Base-by-base conservation (phyloP, 2,797 vertebrate species). In the Eulemur albifrons region DNA sequence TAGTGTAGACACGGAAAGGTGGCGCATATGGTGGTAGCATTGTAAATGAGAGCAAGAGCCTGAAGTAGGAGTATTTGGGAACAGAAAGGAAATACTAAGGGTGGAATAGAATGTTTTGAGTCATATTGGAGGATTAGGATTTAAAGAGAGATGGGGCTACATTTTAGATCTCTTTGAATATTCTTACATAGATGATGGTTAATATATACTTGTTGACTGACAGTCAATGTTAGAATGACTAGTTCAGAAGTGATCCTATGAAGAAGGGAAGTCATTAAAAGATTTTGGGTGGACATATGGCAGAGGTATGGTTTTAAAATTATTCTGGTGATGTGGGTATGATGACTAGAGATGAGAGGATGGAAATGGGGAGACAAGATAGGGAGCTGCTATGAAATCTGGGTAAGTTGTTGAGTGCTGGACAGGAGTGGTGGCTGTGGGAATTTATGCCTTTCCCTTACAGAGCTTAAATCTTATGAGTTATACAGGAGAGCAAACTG, bases 101-200 rank as follows among this genome's bases (percentile, higher is more conserved):
- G 45, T 77, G 13, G 23, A 70, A n/a, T 48, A 73, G 84, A 88
- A 77, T 92, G 77, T 88, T 88, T 88, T 92, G 84, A 88, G 65
- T 25, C 45, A 12, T 59, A 48, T n/a, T 82, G 63, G 84, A 75
- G 79, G 85, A 67, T 73, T 57, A 59, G 48, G 32, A 59, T 73
- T 84, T 84, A 69, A 82, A 82, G 79, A 35, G 38, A 73, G 45
- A 27, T 23, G 8, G 15, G 52, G 40, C 61, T 77, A 52, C 25
- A 59, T 88, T 88, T 79, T 88, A 59, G 27, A 40, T 76, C 43
- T 61, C 83, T 85, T 88, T 48, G 52, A 72, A 57, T 72, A 5
- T 94, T 93, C 52, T 90, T 57, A 54, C 30, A 87, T 45, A 57
- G 81, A 83, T 32, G 45, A 32, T 82, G 32, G 70, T 65, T 90